These are phyloP conservation scores for Odontamblyopus rebecca DNA, from an alignment of 2,797 vertebrate species.

Conservation along the genomic window DNA sequence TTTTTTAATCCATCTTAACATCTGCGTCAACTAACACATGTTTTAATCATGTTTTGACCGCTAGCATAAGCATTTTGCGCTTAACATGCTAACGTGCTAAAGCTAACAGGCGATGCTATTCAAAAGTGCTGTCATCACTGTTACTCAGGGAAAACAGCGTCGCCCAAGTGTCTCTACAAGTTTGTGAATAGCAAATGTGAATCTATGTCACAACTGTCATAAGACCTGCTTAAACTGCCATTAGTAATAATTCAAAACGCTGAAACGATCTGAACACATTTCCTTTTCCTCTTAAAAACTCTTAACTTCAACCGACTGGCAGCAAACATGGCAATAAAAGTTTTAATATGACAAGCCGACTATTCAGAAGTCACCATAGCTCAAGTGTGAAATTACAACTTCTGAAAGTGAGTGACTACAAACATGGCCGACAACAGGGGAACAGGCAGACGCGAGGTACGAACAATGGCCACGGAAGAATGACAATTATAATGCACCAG, in stretches of 20 bases:
- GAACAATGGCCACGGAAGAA: background rate
- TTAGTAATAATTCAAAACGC: conserved; percentile 20
- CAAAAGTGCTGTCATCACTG: conserved; percentile 21
- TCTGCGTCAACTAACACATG: background rate
- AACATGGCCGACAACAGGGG: background rate
- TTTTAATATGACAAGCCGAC: conserved; percentile 14
- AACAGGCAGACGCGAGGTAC: background rate
- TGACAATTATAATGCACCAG: background rate
- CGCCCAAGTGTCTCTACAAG: conserved; percentile 30
- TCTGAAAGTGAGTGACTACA: background rate
- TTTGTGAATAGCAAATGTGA: conserved; percentile 30
- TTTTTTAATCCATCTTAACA: too few species aligned
- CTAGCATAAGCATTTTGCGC: background rate
- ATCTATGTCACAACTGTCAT: conserved; percentile 24
- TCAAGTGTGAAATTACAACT: conserved; percentile 5
- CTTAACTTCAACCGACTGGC: background rate
- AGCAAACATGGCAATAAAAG: conserved; percentile 10
- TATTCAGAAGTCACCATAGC: conserved; percentile 39
- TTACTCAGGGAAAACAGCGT: conserved; percentile 53
- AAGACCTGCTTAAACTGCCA: conserved; percentile 50
- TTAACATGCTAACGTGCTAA: conserved; percentile 30
- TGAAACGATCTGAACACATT: conserved; percentile 12
- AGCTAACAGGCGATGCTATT: conserved; percentile 41
- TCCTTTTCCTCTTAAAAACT: conserved; percentile 1
- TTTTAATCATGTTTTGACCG: background rate